These are phyloP conservation scores for Nomada fabriciana DNA, from an alignment of 2,888 invertebrate species.

Conservation along the genomic window DNA sequence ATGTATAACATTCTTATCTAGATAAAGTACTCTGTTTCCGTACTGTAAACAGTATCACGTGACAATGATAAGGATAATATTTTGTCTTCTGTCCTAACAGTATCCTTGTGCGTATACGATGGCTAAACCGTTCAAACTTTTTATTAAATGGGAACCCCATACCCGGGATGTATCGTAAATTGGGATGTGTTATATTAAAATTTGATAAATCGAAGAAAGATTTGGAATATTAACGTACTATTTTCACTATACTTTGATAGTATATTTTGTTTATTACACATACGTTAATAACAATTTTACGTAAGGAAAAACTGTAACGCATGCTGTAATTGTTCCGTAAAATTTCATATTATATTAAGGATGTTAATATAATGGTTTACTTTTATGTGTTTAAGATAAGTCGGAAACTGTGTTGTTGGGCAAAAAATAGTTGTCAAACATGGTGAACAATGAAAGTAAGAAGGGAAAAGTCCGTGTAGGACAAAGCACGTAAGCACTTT, in stretches of 20 bases:
- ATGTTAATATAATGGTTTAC: not conserved
- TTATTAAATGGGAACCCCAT: not conserved
- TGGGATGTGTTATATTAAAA: not conserved
- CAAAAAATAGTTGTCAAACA: not conserved
- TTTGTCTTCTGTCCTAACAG: not conserved
- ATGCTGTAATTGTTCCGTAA: not conserved
- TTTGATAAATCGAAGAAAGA: not conserved
- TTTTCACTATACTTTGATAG: not conserved
- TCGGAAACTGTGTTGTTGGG: not conserved
- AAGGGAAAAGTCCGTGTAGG: not conserved
- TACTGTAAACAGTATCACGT: slow-evolving; percentile 1
- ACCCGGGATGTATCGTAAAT: not conserved
- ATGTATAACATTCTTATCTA: too few species aligned
- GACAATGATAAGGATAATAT: not conserved
- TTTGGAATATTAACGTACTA: not conserved
- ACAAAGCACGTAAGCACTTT: slow-evolving; percentile 18
- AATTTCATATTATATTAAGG: not conserved
- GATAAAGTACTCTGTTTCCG: too few species aligned
- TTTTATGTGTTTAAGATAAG: not conserved
- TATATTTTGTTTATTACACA: not conserved
- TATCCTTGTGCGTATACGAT: not conserved
- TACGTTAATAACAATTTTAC: not conserved
- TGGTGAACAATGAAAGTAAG: not conserved
- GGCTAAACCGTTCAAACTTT: not conserved
- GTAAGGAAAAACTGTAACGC: not conserved